A percentile compares a stretch with the other conserved stretches of the same genome.
phyloP scores from a whole-genome alignment of 2,888 invertebrate genomes.

The Eustalomyia histrio region DNA sequence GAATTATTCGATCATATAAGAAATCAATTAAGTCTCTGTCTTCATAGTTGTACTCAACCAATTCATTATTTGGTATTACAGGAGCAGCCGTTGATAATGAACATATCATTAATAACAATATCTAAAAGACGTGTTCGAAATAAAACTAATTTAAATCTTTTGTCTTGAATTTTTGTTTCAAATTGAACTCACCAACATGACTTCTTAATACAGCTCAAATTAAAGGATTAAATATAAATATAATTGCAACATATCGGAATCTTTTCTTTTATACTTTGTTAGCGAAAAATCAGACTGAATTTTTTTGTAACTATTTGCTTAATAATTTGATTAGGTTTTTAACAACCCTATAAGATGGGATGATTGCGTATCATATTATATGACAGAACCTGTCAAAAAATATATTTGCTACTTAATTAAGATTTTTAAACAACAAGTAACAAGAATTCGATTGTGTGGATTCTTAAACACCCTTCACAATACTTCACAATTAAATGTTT shows the following conservation, averaged over 20 bases:
- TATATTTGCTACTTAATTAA: background rate
- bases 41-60: background rate
- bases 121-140: background rate
- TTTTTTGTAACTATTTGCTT: background rate
- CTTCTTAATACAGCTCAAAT: background rate
- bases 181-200: background rate
- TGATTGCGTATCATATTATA: background rate
- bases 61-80: background rate
- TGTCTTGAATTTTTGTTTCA: background rate
- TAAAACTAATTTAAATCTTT: background rate
- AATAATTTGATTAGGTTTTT: background rate
- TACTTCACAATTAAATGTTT: background rate
- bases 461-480: background rate
- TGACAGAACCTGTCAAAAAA: constrained; percentile 5
- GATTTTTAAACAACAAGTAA: constrained; percentile 1
- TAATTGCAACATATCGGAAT: background rate
- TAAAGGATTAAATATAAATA: background rate
- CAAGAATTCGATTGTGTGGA: background rate
- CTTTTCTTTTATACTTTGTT: constrained; percentile 10
- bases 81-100: background rate
- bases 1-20: constrained; percentile 10
- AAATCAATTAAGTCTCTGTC: constrained; percentile 6
- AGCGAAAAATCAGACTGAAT: background rate
- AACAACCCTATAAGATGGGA: background rate
- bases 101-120: background rate